Evolutionary conservation across 2,888 invertebrate species (phyloP).

Genomic region (Protophormia terraenovae): DNA sequence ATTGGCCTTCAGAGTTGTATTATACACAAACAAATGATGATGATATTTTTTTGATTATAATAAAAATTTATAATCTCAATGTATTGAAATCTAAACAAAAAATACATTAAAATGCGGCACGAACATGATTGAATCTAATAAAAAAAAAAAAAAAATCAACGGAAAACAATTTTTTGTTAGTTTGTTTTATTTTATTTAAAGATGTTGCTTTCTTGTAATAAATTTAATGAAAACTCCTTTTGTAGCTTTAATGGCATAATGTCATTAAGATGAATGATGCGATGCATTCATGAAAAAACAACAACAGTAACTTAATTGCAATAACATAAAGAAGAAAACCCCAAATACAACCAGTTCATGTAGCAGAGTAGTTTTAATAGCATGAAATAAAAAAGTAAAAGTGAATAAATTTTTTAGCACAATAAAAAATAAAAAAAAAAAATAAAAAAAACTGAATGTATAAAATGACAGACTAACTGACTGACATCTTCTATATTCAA

Average conservation of each 20-base stretch:
- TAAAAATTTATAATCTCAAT: neutral
- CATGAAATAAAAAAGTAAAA: slow-evolving; percentile 50
- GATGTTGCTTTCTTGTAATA: slow-evolving; percentile 32
- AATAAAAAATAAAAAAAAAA: neutral
- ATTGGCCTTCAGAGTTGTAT: slow-evolving; percentile 35
- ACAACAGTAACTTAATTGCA: too few species aligned
- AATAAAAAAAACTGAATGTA: slow-evolving; percentile 13
- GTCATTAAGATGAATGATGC: slow-evolving; percentile 46
- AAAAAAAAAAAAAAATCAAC: neutral
- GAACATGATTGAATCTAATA: slow-evolving; percentile 7
- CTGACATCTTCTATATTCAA: slow-evolving; percentile 59
- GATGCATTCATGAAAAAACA: neutral
- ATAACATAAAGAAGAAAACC: too few species aligned
- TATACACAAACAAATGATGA: neutral
- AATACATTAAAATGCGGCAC: neutral
- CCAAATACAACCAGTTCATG: slow-evolving; percentile 27
- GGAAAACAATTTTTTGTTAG: neutral
- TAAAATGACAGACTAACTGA: slow-evolving; percentile 46
- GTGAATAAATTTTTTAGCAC: slow-evolving; percentile 23
- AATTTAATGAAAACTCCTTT: slow-evolving; percentile 52
- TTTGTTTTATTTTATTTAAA: neutral
- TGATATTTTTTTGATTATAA: neutral
- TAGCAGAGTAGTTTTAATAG: neutral
- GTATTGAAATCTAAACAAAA: neutral
- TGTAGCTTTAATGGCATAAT: slow-evolving; percentile 57